These are phyloP conservation scores for Tretioscincus oriximinensis DNA, from an alignment of 2,113 vertebrate species.

Conservation along the genomic window DNA sequence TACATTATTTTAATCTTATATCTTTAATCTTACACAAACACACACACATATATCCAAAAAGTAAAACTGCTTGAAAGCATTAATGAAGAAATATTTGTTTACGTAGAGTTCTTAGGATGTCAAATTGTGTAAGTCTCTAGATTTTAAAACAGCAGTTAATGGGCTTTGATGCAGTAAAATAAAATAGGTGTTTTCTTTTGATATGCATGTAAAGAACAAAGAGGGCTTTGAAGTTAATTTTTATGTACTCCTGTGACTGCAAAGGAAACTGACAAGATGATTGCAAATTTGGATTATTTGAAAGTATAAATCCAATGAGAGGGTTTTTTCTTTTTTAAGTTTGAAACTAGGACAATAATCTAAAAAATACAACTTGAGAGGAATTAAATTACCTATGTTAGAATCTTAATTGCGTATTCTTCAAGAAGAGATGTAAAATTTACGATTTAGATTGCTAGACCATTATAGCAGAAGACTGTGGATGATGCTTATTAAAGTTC, in stretches of 20 bases:
- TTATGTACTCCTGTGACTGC: slow-evolving; percentile 44
- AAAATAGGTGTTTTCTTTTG: slow-evolving; percentile 70
- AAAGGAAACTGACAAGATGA: slow-evolving; percentile 45
- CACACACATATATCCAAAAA: slow-evolving; percentile 63
- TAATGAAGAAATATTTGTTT: slow-evolving; percentile 73
- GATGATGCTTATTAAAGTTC: background rate
- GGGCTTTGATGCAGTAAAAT: slow-evolving; percentile 74
- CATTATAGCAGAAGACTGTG: background rate
- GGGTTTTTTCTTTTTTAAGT: slow-evolving; percentile 27
- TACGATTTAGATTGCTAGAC: slow-evolving; percentile 18
- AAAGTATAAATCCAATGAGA: slow-evolving; percentile 45
- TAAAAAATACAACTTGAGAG: slow-evolving; percentile 21
- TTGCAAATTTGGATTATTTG: slow-evolving; percentile 38
- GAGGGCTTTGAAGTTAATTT: slow-evolving; percentile 56
- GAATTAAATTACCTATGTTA: slow-evolving; percentile 25
- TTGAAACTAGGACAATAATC: slow-evolving; percentile 54
- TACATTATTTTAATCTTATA: slow-evolving; percentile 39
- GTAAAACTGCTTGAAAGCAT: slow-evolving; percentile 53
- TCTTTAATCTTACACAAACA: background rate
- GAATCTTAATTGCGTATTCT: slow-evolving; percentile 40
- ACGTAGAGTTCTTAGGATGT: slow-evolving; percentile 68
- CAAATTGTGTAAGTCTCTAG: slow-evolving; percentile 71
- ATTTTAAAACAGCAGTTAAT: slow-evolving; percentile 73
- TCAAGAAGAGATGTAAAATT: slow-evolving; percentile 27
- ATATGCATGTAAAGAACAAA: slow-evolving; percentile 60